Base-by-base conservation (phyloP, 1,140 invertebrate species). In the Cyrtorhinus lividipennis region DNA sequence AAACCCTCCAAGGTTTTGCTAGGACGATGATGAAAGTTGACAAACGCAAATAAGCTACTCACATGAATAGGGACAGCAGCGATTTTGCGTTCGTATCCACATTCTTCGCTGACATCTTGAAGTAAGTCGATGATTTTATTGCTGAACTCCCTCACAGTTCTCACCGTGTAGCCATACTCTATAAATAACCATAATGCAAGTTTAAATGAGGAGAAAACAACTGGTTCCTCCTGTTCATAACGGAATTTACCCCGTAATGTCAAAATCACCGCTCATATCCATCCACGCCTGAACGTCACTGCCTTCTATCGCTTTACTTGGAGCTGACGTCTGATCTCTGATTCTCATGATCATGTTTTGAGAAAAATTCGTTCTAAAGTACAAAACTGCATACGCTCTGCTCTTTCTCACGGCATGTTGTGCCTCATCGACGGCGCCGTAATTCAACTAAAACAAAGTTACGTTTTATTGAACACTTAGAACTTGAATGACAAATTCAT, bases 261-360 rank as follows among this genome's bases (percentile, higher is more conserved):
- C n/a, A n/a, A n/a, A n/a, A n/a, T 67, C 76, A 87, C 85, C 90
- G 45, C 91, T 93, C 83, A 91, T 92, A 73, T 95, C 92, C 60
- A 92, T 78, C 82, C 86, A 89, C 20, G 94, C 83, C 68, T 84
- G 77, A 27, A 95, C 82, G 68, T 87, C 85, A 59, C 90, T 90
- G 56, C 83, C 82, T 56, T 84, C 79, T 10, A 94, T 76, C 12
- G 88, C 88, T 64, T 84, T 83, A 48, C 87, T 81, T 66, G 87
- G 83, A 0, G 84, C 81, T 59, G 81, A 77, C 59, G 79, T 78
- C 30, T 86, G 84, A 44, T 86, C 70, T 30, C 80, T 77, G 66
- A 90, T 78, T 67, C 89, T 79, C 2, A 83, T 81, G 0, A 88
- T 76, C 1, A 95, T 75, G 27, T 87, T 83, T 63, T 84, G 82